phyloP scores from a whole-genome alignment of 2,888 invertebrate genomes.

The Tetragonula carbonaria region DNA sequence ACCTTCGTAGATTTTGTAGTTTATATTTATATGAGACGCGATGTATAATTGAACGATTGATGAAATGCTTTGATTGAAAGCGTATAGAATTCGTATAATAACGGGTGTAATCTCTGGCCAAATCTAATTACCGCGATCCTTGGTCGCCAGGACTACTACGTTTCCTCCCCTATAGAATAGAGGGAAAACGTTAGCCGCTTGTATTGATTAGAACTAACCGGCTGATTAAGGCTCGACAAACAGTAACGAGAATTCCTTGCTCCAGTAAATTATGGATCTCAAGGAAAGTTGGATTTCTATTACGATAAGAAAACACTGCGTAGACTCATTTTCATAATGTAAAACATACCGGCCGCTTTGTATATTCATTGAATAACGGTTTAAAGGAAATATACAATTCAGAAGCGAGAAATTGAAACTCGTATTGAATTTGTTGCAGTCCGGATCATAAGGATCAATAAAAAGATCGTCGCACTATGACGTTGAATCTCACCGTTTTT shows the following conservation, averaged over 20 bases:
- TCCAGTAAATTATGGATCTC: not conserved
- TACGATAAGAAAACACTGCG: not conserved
- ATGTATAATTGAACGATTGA: not conserved
- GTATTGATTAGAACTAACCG: constrained; percentile 15
- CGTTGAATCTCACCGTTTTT: not conserved
- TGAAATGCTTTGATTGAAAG: not conserved
- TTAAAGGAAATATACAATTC: not conserved
- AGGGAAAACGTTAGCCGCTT: not conserved
- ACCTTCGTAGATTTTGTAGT: no score
- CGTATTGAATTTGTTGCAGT: not conserved
- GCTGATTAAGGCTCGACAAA: constrained; percentile 5
- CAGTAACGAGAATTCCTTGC: not conserved
- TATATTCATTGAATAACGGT: not conserved
- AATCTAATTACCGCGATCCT: constrained; percentile 1
- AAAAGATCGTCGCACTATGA: not conserved
- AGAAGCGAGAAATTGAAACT: not conserved
- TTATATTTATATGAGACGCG: not conserved
- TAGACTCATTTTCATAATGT: not conserved
- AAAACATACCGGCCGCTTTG: not conserved
- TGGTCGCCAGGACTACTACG: not conserved
- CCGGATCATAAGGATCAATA: no score
- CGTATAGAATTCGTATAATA: constrained; percentile 16
- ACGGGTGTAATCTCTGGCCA: not conserved
- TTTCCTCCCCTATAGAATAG: not conserved
- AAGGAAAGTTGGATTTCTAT: not conserved